Evolutionary conservation across 2,888 invertebrate genomes (phyloP).

Genomic region (Cataglyphis cursor): DNA sequence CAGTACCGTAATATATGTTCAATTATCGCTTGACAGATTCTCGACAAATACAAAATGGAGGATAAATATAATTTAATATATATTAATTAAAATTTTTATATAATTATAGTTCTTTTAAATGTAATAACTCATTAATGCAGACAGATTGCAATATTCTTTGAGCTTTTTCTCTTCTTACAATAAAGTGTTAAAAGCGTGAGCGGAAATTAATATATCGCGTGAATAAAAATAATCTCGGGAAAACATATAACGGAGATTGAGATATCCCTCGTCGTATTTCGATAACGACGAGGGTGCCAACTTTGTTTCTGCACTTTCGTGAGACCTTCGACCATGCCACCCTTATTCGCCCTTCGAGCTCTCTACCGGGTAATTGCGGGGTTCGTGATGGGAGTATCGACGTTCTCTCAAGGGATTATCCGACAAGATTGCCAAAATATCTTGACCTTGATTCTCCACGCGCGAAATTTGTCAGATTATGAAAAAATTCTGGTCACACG

Average conservation of each 20-base stretch:
- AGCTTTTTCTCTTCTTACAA: neutral
- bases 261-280: slow-evolving; percentile 35
- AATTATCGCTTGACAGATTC: neutral
- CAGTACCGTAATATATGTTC: slow-evolving; percentile 15
- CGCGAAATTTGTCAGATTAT: neutral
- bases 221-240: slow-evolving; percentile 16
- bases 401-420: neutral
- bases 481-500: neutral
- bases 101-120: neutral
- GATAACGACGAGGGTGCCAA: slow-evolving; percentile 31
- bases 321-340: slow-evolving; percentile 20
- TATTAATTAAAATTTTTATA: slow-evolving; percentile 13
- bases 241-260: slow-evolving; percentile 16
- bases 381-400: slow-evolving; percentile 30
- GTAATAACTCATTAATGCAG: neutral
- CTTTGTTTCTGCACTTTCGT: slow-evolving; percentile 39
- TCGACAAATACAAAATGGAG: neutral
- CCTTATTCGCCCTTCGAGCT: slow-evolving; percentile 15
- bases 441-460: neutral
- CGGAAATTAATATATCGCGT: slow-evolving; percentile 25
- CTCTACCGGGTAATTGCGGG: slow-evolving; percentile 1
- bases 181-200: neutral
- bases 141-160: neutral
- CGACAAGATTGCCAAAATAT: slow-evolving; percentile 32
- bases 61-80: neutral